phyloP scores from a whole-genome alignment of 2,113 vertebrate genomes.

The Aepyceros melampus region DNA sequence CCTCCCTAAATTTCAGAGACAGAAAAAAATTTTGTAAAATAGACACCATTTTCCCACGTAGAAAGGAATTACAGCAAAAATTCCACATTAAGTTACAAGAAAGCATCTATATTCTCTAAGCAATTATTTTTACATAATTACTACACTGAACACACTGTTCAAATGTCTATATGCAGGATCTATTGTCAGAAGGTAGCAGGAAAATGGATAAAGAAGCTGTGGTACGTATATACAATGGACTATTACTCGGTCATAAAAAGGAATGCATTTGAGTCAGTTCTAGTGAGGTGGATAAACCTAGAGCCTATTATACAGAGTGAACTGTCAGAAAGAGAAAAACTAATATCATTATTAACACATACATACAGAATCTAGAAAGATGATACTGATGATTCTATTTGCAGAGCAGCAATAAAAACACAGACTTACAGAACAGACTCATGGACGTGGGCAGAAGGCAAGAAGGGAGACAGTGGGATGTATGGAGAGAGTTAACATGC shows the following conservation, averaged over 20 bases:
- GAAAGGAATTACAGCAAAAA: background rate
- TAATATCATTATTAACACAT: background rate
- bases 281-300: background rate
- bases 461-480: background rate
- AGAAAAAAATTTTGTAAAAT: background rate
- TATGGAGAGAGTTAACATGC: background rate
- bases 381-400: background rate
- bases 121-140: background rate
- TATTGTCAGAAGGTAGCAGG: background rate
- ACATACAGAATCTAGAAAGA: background rate
- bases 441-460: background rate
- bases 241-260: background rate
- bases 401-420: background rate
- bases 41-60: background rate
- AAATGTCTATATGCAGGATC: background rate
- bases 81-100: background rate
- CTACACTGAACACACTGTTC: background rate
- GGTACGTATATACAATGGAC: background rate
- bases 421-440: background rate
- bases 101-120: background rate
- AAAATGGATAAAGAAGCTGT: background rate
- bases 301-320: background rate
- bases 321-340: background rate
- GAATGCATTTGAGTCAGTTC: background rate
- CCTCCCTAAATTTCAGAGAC: background rate